Percentiles rank a stretch among this genome's conserved stretches.
These are phyloP conservation scores for Trididemnum nubilum DNA, from an alignment of 23 tunicate species.

Conservation along the genomic window DNA sequence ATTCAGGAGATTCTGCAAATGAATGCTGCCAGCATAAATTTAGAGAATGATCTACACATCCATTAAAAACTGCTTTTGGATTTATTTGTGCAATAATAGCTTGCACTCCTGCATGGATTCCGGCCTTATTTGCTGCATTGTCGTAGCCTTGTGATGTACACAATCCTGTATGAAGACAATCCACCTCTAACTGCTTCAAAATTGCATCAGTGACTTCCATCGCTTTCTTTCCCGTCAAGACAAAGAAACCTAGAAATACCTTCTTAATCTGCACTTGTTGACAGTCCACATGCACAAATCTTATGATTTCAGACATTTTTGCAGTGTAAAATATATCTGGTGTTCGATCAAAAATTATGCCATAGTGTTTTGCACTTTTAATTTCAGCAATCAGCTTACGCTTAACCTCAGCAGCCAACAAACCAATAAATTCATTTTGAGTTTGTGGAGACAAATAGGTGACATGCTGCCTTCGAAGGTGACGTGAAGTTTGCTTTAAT, in stretches of 20 bases:
- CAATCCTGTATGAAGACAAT: background rate
- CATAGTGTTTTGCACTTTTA: background rate
- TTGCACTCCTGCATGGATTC: background rate
- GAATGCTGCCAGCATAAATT: background rate
- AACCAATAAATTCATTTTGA: background rate
- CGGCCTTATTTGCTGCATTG: constrained; percentile 16
- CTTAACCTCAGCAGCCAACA: background rate
- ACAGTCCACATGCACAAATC: background rate
- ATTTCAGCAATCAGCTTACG: background rate
- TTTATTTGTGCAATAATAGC: background rate
- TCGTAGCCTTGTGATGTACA: constrained; percentile 3
- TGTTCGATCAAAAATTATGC: background rate
- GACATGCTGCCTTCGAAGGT: background rate
- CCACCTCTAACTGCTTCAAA: background rate
- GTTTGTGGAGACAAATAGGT: background rate
- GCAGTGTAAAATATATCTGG: background rate
- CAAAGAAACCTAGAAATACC: background rate
- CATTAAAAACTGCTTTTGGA: background rate
- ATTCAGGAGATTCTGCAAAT: background rate
- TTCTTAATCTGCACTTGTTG: background rate
- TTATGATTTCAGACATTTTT: background rate
- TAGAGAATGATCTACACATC: background rate
- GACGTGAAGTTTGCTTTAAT: background rate
- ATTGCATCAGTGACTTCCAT: background rate
- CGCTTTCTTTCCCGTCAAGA: background rate